A percentile compares a stretch with the other conserved stretches of the same genome.
Conservation (phyloP, 2,113 vertebrate genomes). For the Crotalus tigris region DNA sequence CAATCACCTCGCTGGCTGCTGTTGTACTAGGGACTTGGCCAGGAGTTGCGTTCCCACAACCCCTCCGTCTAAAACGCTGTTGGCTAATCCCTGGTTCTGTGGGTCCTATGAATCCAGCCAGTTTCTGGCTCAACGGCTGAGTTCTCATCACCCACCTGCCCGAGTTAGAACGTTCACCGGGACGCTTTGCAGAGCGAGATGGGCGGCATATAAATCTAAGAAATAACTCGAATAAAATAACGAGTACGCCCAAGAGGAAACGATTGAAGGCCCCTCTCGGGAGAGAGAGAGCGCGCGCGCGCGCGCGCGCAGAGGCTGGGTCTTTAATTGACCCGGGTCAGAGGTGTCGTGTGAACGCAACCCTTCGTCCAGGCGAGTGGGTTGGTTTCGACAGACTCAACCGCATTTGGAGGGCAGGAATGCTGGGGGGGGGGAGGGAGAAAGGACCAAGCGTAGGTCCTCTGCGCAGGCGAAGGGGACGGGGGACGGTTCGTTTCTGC, state of each 20-base stretch:
- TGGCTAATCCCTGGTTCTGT: background rate
- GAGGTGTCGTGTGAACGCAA: background rate
- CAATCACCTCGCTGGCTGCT: background rate
- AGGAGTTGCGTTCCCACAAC: background rate
- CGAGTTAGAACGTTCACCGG: background rate
- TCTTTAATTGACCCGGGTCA: background rate
- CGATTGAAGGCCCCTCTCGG: background rate
- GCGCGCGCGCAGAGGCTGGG: background rate
- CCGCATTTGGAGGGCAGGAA: too few relatives aligned
- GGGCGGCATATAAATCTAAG: too few relatives aligned
- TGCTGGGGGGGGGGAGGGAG: too few relatives aligned
- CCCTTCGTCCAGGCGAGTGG: too few relatives aligned
- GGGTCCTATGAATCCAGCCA: background rate
- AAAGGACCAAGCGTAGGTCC: too few relatives aligned
- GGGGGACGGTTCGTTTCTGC: background rate
- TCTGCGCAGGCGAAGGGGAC: too few relatives aligned
- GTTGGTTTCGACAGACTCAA: too few relatives aligned
- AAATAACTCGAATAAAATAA: too few relatives aligned
- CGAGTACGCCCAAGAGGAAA: background rate
- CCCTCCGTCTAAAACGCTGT: background rate
- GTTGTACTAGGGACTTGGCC: background rate
- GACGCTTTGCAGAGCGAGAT: background rate
- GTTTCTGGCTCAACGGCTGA: background rate
- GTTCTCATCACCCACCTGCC: background rate
- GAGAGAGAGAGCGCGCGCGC: accelerated